Base-by-base conservation (phyloP, 2,113 vertebrate genomes). In the Ifrita kowaldi region DNA sequence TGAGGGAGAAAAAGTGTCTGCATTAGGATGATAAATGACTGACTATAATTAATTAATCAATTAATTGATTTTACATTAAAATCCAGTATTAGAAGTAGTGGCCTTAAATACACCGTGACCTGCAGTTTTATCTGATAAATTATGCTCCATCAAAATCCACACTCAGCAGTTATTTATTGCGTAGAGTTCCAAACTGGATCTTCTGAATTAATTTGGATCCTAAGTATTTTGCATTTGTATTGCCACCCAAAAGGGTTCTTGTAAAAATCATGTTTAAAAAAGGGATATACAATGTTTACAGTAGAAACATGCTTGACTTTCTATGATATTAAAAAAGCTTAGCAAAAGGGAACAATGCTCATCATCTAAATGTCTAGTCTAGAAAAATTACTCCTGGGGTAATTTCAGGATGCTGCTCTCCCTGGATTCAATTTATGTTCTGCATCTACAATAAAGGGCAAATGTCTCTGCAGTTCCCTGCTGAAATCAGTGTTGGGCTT, bases 31-130 rank as follows among this genome's bases (percentile, higher is more conserved):
- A 97, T 81, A 97, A 96, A 97, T 84, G 62, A 55, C 53, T 91
- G 60, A 30, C 39, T 96, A 88, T 88, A 97, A 97, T 97, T 75
- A 97, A 97, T 97, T 97, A 97, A 97, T 96, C 95, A 92, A 89
- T 96, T 91, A 95, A 96, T 90, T 94, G 91, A 96, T 97, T 97
- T 96, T 93, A 57, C 42, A 94, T 70, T 47, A 91, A 96, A 96
- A 76, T 49, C 44, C 32, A 56, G 44, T 42, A 90, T 42, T 92
- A 73, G 27, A 96, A 92, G 79, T 73, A 93, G 76, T 59, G 81
- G 73, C 69, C 86, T 93, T 89, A 96, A 97, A 97, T 94, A 71
- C 50, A 74, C 73, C 13, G 5, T 90, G 95, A 91, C 65, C 92
- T 59, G 23, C 63, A 83, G 52, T 73, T 97, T 88, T 94, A 95